phyloP scores from a whole-genome alignment of 2,113 vertebrate genomes.

The Ptilonorhynchus violaceus region DNA sequence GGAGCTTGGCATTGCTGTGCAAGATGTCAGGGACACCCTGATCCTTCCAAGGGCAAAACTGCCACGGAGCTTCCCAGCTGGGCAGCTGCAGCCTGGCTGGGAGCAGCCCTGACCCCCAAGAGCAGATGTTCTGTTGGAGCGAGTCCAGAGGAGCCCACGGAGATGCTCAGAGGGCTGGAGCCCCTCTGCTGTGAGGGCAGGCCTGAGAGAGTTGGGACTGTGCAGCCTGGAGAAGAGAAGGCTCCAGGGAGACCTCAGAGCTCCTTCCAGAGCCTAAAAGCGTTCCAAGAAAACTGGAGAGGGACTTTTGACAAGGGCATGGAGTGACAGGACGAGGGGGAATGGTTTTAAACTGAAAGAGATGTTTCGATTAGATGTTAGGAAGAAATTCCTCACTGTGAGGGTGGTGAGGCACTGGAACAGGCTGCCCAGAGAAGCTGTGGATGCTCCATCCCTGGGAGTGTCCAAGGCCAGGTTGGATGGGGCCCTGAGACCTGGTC shows the following conservation, averaged over 20 bases:
- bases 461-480: not conserved
- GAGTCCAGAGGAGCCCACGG: not conserved
- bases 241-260: not conserved
- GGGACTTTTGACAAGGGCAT: not conserved
- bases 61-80: not conserved
- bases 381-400: not conserved
- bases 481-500: not conserved
- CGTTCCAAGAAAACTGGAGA: not conserved
- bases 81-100: not conserved
- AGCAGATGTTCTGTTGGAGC: not conserved
- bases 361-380: not conserved
- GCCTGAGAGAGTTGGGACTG: not conserved
- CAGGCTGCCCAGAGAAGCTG: not conserved
- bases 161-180: not conserved
- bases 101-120: not conserved
- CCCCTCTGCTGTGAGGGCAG: not conserved
- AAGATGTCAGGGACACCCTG: not conserved
- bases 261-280: accelerated
- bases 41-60: not conserved
- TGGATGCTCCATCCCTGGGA: not conserved
- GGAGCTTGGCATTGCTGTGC: not conserved
- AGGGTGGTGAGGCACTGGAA: not conserved
- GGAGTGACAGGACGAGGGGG: too few relatives aligned
- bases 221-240: not conserved
- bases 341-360: not conserved